Base-by-base conservation (phyloP, 2,888 invertebrate genomes). In the Pseudanteris insignis region DNA sequence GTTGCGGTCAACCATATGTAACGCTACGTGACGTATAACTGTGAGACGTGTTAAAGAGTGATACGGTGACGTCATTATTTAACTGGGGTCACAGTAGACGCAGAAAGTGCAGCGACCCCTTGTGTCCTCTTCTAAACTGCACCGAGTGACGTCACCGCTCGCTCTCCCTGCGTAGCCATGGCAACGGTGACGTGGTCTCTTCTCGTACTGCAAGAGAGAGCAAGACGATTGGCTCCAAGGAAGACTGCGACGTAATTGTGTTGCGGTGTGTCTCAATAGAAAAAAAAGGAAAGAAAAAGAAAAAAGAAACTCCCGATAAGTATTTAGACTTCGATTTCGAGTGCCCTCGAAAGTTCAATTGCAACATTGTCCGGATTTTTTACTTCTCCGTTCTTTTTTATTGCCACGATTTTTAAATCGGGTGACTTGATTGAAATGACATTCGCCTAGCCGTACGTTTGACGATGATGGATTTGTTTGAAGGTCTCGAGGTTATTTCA, bases 141-240 rank as follows among this genome's bases (percentile, higher is more conserved):
- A 63, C 47, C 33, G 61, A 40, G 67, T 74, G 71, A 75, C 75
- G 75, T 75, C 75, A 75, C 64, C 33, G 46, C 59, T 57, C 60
- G 37, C 59, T 54, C 60, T 53, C 60, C 44, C 57, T 40, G 43
- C 59, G 76, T 75, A 70, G 63, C 75, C 73, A 75, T 76, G 75
- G 76, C 64, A 63, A 76, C 71, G 58, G 65, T 75, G 74, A 76
- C 75, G 76, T 72, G 71, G 48, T 47, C 50, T 69, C 43, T 63
- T 68, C 68, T 65, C 64, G 48, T 48, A 46, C 46, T 53, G 47
- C 33, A 29, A 41, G 47, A 55, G 29, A 46, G 64, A 50, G 34
- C 43, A 55, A 62, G 57, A 48, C 37, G 38, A 57, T 55, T 46
- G 47, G 36, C 53, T 48, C 15, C 38, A 37, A 53, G 41, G 41